Percentiles rank a stretch among this genome's conserved stretches.
Conservation (phyloP, 1,140 invertebrate species). For the Panulirus ornatus region DNA sequence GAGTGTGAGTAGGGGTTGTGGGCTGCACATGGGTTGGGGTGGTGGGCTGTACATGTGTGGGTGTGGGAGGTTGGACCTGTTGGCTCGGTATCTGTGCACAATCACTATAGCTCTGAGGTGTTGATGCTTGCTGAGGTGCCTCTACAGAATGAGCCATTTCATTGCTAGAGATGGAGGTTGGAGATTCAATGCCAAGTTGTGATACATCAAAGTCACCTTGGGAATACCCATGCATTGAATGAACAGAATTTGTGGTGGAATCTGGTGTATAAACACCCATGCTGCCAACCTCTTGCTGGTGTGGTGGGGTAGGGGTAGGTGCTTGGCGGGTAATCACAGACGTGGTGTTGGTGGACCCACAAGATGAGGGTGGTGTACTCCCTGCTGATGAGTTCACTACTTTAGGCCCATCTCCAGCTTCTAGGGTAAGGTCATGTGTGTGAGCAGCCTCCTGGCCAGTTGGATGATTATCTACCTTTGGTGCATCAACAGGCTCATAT, state of each 20-base stretch:
- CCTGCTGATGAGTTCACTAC: slow-evolving; percentile 54
- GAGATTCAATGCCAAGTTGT: slow-evolving; percentile 90
- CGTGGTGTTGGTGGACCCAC: slow-evolving; percentile 68
- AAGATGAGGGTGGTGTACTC: slow-evolving; percentile 65
- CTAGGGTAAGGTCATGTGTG: slow-evolving; percentile 64
- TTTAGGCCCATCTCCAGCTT: slow-evolving; percentile 63
- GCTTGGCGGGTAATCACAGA: slow-evolving; percentile 71
- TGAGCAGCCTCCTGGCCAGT: slow-evolving; percentile 56
- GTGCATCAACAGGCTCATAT: slow-evolving; percentile 53
- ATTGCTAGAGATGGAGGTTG: slow-evolving; percentile 88
- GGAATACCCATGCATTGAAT: slow-evolving; percentile 85
- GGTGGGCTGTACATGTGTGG: slow-evolving; percentile 76
- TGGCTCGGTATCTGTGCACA: slow-evolving; percentile 77
- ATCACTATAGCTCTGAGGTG: slow-evolving; percentile 75
- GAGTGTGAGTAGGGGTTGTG: slow-evolving; percentile 77
- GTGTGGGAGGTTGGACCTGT: slow-evolving; percentile 76
- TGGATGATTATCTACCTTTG: slow-evolving; percentile 60
- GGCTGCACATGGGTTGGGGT: slow-evolving; percentile 76
- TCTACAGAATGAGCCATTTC: slow-evolving; percentile 82
- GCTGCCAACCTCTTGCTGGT: slow-evolving; percentile 73
- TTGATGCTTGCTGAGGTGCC: slow-evolving; percentile 75
- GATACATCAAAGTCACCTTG: slow-evolving; percentile 90
- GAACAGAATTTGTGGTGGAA: slow-evolving; percentile 90
- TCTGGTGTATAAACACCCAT: slow-evolving; percentile 90
- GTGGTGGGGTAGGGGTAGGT: slow-evolving; percentile 74